Base-by-base conservation (phyloP, 2,888 invertebrate species). In the Mechanitis mazaeus region DNA sequence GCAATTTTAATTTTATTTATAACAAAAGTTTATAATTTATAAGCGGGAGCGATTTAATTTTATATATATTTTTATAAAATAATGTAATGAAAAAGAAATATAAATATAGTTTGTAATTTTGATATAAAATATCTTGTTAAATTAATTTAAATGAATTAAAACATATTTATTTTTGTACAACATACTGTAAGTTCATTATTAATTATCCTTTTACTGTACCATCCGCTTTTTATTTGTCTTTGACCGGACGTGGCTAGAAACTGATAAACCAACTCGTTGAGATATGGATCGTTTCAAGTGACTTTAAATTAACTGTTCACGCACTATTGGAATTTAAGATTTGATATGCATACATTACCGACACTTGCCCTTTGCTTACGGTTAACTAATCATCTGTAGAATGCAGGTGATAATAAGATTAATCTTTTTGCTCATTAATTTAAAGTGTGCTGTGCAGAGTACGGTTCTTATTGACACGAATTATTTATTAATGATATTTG, bases 1-100 rank as follows among this genome's bases (percentile, higher is more conserved):
- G 85, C 86, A 89, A 90, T 90, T 90, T 90, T 87, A 89, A 89
- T 88, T 90, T 89, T 85, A 88, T 88, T 88, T 88, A 86, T 88
- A 87, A 84, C 82, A 77, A 79, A 64, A 65, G 64, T 66, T 64
- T 69, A 35, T 61, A 81, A 81, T 69, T n/a, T 58, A 68, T 56
- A 60, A 72, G 75, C 64, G 63, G n/a, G 12, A 54, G 67, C 67
- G 67, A 20, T 58, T 4, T 3, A 3, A 31, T 42, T 42, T 42
- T 42, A 38, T 38, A 20, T 38, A 7, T 6, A 7, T 38, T 38
- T 38, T 38, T 38, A 6, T 38, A 38, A 38, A 38, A 6, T 6
- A 38, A 38, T 38, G 7, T 6, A 38, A 6, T 7, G 7, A 7
- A 1, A 38, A 38, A 38, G 2, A 1, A 46, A 31, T 58, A 31